These are phyloP conservation scores for Vulpes ferrilata DNA, from an alignment of 2,113 vertebrate species.

Conservation along the genomic window DNA sequence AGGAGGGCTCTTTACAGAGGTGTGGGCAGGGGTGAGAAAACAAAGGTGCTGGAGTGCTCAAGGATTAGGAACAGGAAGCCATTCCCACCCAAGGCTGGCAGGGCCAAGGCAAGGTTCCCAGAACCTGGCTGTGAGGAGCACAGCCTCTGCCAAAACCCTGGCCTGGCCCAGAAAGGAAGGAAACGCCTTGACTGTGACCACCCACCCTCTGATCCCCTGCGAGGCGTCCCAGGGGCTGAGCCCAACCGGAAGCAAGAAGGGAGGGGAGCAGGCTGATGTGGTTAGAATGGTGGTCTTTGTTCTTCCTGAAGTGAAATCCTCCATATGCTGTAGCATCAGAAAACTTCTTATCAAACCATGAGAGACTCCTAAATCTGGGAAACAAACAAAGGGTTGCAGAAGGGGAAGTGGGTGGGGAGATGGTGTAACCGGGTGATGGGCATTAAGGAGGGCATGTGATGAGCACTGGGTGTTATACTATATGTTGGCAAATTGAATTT, in stretches of 20 bases:
- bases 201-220: accelerated
- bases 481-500: no score
- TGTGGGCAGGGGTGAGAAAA: background rate
- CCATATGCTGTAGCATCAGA: background rate
- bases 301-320: background rate
- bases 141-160: background rate
- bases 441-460: no score
- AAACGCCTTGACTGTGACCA: background rate
- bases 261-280: background rate
- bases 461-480: no score
- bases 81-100: accelerated
- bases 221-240: background rate
- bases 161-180: background rate
- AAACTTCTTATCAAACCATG: background rate
- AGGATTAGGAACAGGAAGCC: background rate
- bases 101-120: background rate
- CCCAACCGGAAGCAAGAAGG: background rate
- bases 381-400: no score
- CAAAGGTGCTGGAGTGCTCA: accelerated
- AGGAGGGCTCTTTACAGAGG: background rate
- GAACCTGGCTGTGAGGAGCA: accelerated
- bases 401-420: no score
- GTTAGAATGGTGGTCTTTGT: background rate
- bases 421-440: no score
- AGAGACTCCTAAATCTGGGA: no score